Conservation (phyloP, 2,888 invertebrate species). For the Dynastes hyllus region DNA sequence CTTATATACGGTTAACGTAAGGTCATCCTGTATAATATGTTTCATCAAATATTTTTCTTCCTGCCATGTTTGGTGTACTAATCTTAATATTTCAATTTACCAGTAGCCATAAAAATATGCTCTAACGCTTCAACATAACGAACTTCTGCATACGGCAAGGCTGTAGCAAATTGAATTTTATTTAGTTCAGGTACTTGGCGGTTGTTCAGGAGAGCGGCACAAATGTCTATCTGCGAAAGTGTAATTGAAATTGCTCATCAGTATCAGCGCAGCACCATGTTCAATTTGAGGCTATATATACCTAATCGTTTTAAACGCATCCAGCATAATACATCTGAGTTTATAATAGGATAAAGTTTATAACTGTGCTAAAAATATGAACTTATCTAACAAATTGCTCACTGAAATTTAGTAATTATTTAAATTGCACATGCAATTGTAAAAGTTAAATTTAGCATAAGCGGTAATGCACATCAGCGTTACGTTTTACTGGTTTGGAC, state of each 20-base stretch:
- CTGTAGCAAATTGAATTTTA: not conserved
- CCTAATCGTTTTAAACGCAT: not conserved
- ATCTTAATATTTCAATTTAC: not conserved
- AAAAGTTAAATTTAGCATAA: not conserved
- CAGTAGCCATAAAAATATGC: not conserved
- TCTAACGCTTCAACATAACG: not conserved
- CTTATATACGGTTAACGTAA: no score
- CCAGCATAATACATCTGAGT: not conserved
- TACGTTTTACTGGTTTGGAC: not conserved
- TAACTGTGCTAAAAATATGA: not conserved
- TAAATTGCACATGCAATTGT: not conserved
- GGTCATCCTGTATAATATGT: no score
- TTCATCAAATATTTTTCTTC: no score
- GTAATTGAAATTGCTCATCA: constrained; percentile 28
- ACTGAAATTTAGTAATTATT: not conserved
- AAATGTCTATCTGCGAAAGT: constrained; percentile 10
- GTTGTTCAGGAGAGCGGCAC: not conserved
- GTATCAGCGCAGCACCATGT: not conserved
- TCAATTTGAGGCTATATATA: not conserved
- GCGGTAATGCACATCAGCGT: no score
- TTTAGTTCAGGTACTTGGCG: constrained; percentile 2
- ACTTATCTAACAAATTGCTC: not conserved
- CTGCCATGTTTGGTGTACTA: not conserved
- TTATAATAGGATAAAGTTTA: not conserved
- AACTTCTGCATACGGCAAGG: not conserved